A percentile compares a stretch with the other conserved stretches of the same genome.
phyloP scores from a whole-genome alignment of 2,888 invertebrate genomes.

The Pollenia amentaria region DNA sequence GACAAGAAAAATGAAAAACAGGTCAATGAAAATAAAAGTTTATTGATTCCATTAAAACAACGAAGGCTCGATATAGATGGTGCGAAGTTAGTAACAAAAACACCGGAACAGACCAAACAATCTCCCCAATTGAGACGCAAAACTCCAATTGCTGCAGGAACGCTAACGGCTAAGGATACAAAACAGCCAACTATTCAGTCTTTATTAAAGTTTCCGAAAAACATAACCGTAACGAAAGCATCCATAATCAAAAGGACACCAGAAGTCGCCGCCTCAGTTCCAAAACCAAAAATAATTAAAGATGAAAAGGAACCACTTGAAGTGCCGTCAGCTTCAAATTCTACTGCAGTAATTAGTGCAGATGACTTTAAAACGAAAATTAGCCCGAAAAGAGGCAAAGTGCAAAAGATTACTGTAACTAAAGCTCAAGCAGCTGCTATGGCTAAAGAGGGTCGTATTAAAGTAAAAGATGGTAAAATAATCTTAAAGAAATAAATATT shows the following conservation, averaged over 20 bases:
- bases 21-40: constrained; percentile 22
- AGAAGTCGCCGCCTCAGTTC: background rate
- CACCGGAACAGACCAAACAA: background rate
- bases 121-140: constrained; percentile 66
- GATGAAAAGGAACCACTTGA: constrained; percentile 4
- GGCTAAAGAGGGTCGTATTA: constrained; percentile 88
- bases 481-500: constrained; percentile 75
- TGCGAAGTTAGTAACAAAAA: constrained; percentile 9
- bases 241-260: background rate
- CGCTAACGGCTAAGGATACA: constrained; percentile 2
- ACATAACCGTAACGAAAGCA: background rate
- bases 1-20: background rate
- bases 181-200: constrained; percentile 63
- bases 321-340: constrained; percentile 7
- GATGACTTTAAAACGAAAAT: constrained; percentile 85
- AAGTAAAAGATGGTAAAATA: constrained; percentile 86
- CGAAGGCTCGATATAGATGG: constrained; percentile 32
- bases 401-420: constrained; percentile 88
- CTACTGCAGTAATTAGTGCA: background rate
- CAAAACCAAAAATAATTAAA: constrained; percentile 39
- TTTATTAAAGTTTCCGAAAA: constrained; percentile 70
- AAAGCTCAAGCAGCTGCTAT: constrained; percentile 89
- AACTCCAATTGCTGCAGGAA: constrained; percentile 34
- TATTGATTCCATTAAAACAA: constrained; percentile 66
- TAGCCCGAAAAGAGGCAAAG: constrained; percentile 87